Conservation (phyloP, 1,140 invertebrate genomes). For the Thaumetopoea pityocampa region DNA sequence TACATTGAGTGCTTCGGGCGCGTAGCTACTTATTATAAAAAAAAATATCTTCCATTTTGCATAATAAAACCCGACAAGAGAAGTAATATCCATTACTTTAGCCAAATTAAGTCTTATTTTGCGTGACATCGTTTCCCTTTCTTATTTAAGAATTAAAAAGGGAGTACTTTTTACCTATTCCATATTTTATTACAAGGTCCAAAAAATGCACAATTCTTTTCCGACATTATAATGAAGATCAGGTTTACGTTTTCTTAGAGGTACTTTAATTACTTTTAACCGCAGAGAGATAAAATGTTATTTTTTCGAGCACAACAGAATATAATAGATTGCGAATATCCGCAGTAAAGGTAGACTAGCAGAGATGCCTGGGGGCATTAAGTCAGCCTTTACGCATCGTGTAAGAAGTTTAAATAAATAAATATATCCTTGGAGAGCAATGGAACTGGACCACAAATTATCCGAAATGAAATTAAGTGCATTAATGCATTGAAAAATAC, state of each 20-base stretch:
- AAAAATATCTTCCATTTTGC: constrained; percentile 31
- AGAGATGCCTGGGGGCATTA: too few species aligned
- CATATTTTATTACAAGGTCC: constrained; percentile 13
- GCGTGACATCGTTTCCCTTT: constrained; percentile 56
- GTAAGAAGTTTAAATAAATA: too few species aligned
- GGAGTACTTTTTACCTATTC: constrained; percentile 11
- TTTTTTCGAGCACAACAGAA: too few species aligned
- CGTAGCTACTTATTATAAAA: constrained; percentile 15
- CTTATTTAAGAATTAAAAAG: constrained; percentile 52
- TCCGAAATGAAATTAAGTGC: too few species aligned
- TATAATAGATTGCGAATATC: too few species aligned
- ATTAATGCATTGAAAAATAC: too few species aligned
- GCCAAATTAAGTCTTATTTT: constrained; percentile 58
- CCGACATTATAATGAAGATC: constrained; percentile 10
- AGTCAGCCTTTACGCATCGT: too few species aligned
- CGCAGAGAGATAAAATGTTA: too few species aligned
- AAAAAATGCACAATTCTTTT: constrained; percentile 14
- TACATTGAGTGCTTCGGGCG: constrained; percentile 13
- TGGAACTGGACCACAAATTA: too few species aligned
- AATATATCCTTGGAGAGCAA: too few species aligned
- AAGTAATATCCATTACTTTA: constrained; percentile 43
- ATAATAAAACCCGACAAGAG: constrained; percentile 27
- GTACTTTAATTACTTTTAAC: constrained; percentile 2
- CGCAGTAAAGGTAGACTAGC: too few species aligned
- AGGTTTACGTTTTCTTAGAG: constrained; percentile 12